Evolutionary conservation across 2,113 vertebrate species (phyloP).

Genomic region (Melanerpes aurifrons): DNA sequence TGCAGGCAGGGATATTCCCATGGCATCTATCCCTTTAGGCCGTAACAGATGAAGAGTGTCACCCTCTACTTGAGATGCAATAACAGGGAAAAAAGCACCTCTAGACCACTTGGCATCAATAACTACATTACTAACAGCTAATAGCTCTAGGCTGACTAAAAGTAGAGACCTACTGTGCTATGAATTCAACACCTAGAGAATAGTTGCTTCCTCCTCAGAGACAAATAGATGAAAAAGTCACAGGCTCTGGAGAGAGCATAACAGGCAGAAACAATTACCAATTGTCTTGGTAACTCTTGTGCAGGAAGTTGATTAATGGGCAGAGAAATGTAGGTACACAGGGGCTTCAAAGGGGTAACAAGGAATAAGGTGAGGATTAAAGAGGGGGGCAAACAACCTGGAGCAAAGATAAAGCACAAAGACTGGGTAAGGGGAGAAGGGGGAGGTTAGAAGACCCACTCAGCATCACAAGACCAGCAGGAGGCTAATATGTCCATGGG

Average conservation of each 20-base stretch:
- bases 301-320: neutral
- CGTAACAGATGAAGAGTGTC: neutral
- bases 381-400: neutral
- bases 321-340: neutral
- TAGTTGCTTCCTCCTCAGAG: neutral
- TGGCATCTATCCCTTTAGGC: neutral
- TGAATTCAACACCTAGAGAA: neutral
- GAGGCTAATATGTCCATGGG: neutral
- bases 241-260: neutral
- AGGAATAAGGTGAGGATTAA: neutral
- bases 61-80: neutral
- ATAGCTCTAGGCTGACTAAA: neutral
- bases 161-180: neutral
- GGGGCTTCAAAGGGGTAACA: neutral
- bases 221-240: neutral
- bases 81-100: neutral
- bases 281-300: neutral
- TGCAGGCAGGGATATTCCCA: neutral
- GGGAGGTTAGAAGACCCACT: neutral
- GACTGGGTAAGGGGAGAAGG: neutral
- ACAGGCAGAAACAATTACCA: neutral
- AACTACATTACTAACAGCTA: neutral
- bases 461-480: neutral
- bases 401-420: neutral
- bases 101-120: neutral